Conservation (phyloP, 1,140 invertebrate species). For the Episyrphus balteatus region DNA sequence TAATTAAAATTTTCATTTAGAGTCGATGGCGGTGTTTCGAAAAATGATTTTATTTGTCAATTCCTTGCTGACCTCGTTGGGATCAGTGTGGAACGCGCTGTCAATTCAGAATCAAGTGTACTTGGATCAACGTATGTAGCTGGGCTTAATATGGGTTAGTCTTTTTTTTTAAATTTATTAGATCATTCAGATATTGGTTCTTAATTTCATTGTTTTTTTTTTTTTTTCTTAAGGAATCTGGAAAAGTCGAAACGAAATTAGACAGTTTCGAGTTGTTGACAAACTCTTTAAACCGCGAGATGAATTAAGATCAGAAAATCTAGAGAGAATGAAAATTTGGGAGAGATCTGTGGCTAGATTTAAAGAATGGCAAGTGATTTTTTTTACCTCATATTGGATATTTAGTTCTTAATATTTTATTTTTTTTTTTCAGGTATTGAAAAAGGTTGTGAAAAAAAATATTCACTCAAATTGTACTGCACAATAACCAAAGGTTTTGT, state of each 20-base stretch:
- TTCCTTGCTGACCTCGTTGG: constrained; percentile 70
- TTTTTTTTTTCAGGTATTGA: too few relatives aligned
- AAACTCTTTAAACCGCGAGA: constrained; percentile 48
- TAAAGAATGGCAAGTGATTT: constrained; percentile 47
- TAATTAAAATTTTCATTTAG: constrained; percentile 39
- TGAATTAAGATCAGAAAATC: constrained; percentile 37
- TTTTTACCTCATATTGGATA: too few relatives aligned
- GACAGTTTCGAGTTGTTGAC: constrained; percentile 45
- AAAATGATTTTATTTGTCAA: constrained; percentile 84
- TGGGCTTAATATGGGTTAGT: constrained; percentile 60
- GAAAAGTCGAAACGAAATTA: constrained; percentile 55
- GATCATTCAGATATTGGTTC: background rate
- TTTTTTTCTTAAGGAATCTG: constrained; percentile 51
- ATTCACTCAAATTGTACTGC: too few relatives aligned
- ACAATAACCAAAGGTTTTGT: too few relatives aligned
- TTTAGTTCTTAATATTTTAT: too few relatives aligned
- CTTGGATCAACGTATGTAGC: constrained; percentile 72
- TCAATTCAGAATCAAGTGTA: constrained; percentile 58
- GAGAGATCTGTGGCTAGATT: constrained; percentile 55
- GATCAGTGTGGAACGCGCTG: constrained; percentile 57
- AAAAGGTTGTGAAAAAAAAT: too few relatives aligned
- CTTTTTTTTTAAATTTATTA: constrained; percentile 3
- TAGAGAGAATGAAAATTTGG: constrained; percentile 46
- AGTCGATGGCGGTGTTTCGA: constrained; percentile 85
- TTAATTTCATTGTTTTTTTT: too few relatives aligned